phyloP scores from a whole-genome alignment of 2,113 vertebrate genomes.

The Empidonax traillii region DNA sequence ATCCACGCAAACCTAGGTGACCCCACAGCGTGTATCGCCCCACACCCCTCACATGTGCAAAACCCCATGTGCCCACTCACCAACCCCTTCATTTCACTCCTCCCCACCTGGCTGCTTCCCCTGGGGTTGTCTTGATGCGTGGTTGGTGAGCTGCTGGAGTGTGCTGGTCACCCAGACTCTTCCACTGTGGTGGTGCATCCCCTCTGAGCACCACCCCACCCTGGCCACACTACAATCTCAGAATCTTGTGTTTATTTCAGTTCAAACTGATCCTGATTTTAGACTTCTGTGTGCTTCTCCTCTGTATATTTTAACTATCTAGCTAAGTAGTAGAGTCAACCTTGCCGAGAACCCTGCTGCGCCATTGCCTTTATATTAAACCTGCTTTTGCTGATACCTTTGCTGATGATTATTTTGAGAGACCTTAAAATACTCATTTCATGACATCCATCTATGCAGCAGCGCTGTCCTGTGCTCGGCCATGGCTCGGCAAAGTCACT shows the following conservation, averaged over 20 bases:
- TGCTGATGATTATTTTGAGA: not conserved
- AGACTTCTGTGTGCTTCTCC: not conserved
- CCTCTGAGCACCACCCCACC: not conserved
- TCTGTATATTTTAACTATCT: not conserved
- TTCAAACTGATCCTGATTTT: not conserved
- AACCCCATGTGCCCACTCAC: no score
- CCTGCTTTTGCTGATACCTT: not conserved
- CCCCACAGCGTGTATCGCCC: not conserved
- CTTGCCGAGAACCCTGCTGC: not conserved
- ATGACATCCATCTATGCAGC: fast-evolving
- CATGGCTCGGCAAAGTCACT: not conserved
- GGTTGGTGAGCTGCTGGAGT: not conserved
- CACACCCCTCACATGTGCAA: not conserved
- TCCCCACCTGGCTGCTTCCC: not conserved
- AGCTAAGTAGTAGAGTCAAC: not conserved
- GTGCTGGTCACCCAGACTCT: not conserved
- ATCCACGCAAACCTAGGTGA: not conserved
- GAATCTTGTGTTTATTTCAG: not conserved
- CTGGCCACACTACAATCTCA: not conserved
- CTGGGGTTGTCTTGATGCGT: fast-evolving
- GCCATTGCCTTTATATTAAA: not conserved
- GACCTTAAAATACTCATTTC: not conserved
- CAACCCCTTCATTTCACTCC: not conserved
- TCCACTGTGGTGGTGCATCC: not conserved
- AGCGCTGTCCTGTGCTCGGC: not conserved